Evolutionary conservation across 2,113 vertebrate species (phyloP).

Genomic region (Bungarus multicinctus): DNA sequence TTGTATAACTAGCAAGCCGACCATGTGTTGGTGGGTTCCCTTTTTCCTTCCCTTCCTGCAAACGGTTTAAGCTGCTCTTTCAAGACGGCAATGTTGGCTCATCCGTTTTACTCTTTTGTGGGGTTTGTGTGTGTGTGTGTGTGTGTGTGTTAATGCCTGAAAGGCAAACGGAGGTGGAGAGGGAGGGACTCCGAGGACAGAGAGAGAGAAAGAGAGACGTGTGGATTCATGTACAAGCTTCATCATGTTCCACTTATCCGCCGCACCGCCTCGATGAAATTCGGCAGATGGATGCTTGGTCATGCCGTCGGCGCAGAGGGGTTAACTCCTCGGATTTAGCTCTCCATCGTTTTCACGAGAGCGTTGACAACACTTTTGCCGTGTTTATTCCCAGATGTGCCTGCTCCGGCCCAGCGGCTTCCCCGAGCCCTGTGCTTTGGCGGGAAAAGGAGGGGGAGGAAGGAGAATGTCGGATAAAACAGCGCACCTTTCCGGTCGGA

Average conservation of each 20-base stretch:
- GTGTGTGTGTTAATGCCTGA: constrained; percentile 40
- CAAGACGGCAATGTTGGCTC: not conserved
- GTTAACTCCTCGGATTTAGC: constrained; percentile 73
- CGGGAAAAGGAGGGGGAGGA: too few species aligned
- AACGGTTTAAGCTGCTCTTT: accelerated
- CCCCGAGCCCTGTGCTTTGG: constrained; percentile 4
- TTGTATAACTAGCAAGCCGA: not conserved
- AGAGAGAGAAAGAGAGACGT: constrained; percentile 52
- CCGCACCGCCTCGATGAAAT: constrained; percentile 68
- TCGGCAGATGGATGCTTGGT: constrained; percentile 75
- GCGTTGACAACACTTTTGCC: constrained; percentile 63
- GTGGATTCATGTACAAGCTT: constrained; percentile 73
- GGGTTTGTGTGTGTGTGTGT: constrained; percentile 54
- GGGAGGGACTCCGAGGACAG: constrained; percentile 15
- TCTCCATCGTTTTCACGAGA: constrained; percentile 69
- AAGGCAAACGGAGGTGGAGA: not conserved
- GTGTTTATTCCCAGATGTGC: constrained; percentile 59
- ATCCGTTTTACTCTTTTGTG: constrained; percentile 1
- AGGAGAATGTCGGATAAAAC: constrained; percentile 68
- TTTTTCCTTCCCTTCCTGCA: accelerated
- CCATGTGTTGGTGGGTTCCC: accelerated
- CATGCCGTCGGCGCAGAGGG: constrained; percentile 69
- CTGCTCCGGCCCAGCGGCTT: constrained; percentile 62
- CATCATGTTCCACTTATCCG: constrained; percentile 73
- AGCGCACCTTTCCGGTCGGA: constrained; percentile 55